Conservation (phyloP, 1,140 invertebrate genomes). For the Bilobella aurantiaca region DNA sequence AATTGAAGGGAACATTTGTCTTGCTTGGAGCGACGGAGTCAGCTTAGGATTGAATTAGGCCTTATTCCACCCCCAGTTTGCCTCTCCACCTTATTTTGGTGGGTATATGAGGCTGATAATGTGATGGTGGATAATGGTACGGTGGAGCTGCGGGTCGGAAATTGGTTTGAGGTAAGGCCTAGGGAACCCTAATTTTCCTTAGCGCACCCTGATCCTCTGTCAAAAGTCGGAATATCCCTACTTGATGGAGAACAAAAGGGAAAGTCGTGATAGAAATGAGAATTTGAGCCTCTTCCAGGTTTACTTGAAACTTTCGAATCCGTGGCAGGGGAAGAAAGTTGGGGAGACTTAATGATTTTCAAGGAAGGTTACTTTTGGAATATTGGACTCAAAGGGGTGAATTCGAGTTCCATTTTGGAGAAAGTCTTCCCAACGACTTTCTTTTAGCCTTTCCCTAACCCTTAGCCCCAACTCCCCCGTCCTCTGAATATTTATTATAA, state of each 20-base stretch:
- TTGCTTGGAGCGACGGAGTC: not conserved
- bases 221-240: not conserved
- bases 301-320: no score
- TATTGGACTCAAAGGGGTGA: not conserved
- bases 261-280: constrained; percentile 6
- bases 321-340: not conserved
- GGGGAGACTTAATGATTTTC: constrained; percentile 5
- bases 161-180: not conserved
- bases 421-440: no score
- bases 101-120: not conserved
- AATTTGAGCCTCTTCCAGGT: no score
- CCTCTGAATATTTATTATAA: constrained; percentile 1
- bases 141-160: not conserved
- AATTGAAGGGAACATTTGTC: not conserved
- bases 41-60: no score
- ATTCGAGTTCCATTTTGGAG: no score
- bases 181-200: not conserved
- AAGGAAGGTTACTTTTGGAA: no score
- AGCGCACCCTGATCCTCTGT: not conserved
- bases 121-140: constrained; percentile 7
- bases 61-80: not conserved
- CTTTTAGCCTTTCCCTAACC: not conserved
- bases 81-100: not conserved
- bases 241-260: not conserved
- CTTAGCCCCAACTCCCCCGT: not conserved